Base-by-base conservation (phyloP, 2,113 vertebrate species). In the Machaerirhynchus nigripectus region DNA sequence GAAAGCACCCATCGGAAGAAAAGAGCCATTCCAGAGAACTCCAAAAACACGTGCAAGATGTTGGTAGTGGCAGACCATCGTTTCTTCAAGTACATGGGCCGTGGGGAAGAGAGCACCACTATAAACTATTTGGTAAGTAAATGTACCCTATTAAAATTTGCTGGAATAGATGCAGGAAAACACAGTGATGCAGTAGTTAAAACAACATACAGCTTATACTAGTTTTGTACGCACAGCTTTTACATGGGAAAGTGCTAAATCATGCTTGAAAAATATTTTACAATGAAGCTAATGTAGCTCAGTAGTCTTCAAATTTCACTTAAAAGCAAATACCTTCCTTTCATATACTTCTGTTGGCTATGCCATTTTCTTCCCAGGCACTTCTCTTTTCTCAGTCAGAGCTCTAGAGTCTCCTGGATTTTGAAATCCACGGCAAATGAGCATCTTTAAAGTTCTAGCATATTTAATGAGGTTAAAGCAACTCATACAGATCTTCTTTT, bases 31-130 rank as follows among this genome's bases (percentile, higher is more conserved):
- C 97, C 98, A 6, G 97, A 99, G 75, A 98, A 97, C 63, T 96
- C 97, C 92, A 99, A 98, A 97, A 99, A 99, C 90, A 99, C 99
- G 0, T 99, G 99, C 91, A 98, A 98, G 49, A 97, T 99, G 96
- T 78, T 99, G 94, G 98, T 99, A 76, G 99, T 99, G 20, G 99
- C 99, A 37, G 99, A 99, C 94, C 98, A 99, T 96, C 99, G 99
- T 60, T 99, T 99, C 94, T 99, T 98, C 95, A 97, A 92, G 71
- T 97, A 99, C 96, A 99, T 99, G 99, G 99, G 99, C 40, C 98
- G 99, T 14, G 97, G 98, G 84, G 99, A 99, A 75, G 99, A 99
- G 97, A 99, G 99, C 59, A 99, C 99, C 46, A 99, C 99, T 2
- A 98, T 99, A 68, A 99, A 99, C 93, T 99, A 99, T 95, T 96